Evolutionary conservation across 2,888 invertebrate species (phyloP), one percentile per base, ranked within the genome.

Genomic region (Dugesia japonica): DNA sequence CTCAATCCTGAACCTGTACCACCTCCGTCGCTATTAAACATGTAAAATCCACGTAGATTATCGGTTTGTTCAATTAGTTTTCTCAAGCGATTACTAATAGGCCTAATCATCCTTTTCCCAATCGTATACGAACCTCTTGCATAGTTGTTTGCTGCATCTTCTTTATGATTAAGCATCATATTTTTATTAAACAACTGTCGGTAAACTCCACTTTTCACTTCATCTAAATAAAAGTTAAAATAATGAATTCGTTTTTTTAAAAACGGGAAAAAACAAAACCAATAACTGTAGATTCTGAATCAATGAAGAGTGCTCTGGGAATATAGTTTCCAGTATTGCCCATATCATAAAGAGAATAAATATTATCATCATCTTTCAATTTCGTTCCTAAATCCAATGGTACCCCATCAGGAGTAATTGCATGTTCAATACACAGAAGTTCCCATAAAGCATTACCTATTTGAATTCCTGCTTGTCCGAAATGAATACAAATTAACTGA

Each of bases 1-100:
- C 71, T 73, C 33, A 79, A 72, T 7, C 79, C 79, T 33, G 78
- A 78, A 0, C 79, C 78, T 1, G 79, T 79, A 23, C 79, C 78
- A 9, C 79, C 79, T 9, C 78, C 76, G 27, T 42, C 71, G 23
- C 73, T 73, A 26, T 71, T 56, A 76, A 74, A 78, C 15, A 79
- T n/a, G 23, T 71, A 23, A 31, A 79, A 79, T 7, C 79, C 79
- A 38, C 78, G 77, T 27, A 79, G 26, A 38, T 23, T 23, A 26
- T 76, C 71, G 20, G 74, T 74, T 71, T 42, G 33, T 31, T 79
- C 78, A 0, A 74, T 72, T 31, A 78, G 17, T 38, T 71, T 33
- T 17, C 79, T 42, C 17, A 79, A 73, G 23, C 71, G 56, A 31
- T 77, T 74, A 27, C 76, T 17, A n/a, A 73, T 42, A 17, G 28